These are phyloP conservation scores for Coreius guichenoti DNA, from an alignment of 2,797 vertebrate genomes.

Conservation along the genomic window DNA sequence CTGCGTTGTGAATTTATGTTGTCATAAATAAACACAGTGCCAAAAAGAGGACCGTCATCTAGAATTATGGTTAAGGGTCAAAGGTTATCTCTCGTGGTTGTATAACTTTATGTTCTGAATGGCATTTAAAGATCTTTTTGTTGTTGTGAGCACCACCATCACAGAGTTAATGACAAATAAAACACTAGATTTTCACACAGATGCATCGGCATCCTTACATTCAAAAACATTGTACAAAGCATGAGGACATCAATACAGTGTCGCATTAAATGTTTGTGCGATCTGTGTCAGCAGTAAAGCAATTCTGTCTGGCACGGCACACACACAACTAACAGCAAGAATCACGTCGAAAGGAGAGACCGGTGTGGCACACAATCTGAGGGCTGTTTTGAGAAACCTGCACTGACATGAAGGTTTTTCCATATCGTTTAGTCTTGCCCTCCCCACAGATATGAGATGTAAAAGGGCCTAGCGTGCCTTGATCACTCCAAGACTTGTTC, in stretches of 20 bases:
- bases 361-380: slow-evolving; percentile 43
- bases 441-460: slow-evolving; percentile 56
- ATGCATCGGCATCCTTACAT: too few species aligned
- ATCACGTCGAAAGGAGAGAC: slow-evolving; percentile 7
- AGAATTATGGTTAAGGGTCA: not conserved
- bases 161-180: not conserved
- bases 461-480: slow-evolving; percentile 69
- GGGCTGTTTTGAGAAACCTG: slow-evolving; percentile 63
- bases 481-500: slow-evolving; percentile 67
- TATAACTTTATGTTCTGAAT: not conserved
- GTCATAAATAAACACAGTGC: not conserved
- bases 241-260: not conserved
- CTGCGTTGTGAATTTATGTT: not conserved
- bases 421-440: slow-evolving; percentile 61
- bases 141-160: not conserved
- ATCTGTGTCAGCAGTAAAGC: slow-evolving; percentile 22
- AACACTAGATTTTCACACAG: not conserved
- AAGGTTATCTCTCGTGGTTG: not conserved
- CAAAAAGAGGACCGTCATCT: not conserved
- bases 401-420: slow-evolving; percentile 65
- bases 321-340: not conserved
- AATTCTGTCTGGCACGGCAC: not conserved
- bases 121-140: not conserved
- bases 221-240: not conserved
- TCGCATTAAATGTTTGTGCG: slow-evolving; percentile 1